Evolutionary conservation across 2,113 vertebrate species (phyloP).

Genomic region (Salvelinus namaycush): DNA sequence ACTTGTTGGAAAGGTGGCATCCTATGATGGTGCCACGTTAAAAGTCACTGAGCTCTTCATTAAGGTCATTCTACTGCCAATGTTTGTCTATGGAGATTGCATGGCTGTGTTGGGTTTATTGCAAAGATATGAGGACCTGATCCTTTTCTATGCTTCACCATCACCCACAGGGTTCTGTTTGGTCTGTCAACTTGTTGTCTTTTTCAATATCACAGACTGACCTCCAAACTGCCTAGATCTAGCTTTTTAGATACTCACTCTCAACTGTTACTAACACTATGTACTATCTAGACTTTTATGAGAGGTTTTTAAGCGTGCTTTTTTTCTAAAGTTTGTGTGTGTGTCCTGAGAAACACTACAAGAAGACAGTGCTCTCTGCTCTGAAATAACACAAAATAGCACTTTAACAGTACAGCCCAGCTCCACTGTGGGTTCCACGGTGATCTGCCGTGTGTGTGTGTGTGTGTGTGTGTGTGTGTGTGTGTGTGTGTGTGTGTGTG

Average conservation of each 20-base stretch:
- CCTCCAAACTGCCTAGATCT: background rate
- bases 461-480: no score
- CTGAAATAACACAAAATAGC: no score
- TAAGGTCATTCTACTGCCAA: no score
- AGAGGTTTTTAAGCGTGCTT: background rate
- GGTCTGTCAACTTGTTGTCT: background rate
- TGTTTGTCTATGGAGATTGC: no score
- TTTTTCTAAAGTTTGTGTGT: background rate
- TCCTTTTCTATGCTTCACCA: no score
- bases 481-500: no score
- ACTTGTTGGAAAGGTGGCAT: no score
- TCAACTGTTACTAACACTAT: background rate
- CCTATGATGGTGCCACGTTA: no score
- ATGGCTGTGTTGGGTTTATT: background rate
- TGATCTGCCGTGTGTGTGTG: conserved; percentile 5
- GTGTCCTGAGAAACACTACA: background rate
- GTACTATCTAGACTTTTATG: background rate
- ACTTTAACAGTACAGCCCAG: background rate
- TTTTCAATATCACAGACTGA: background rate
- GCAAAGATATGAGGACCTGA: background rate
- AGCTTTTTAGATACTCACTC: background rate
- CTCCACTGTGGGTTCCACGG: background rate
- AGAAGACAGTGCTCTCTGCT: background rate
- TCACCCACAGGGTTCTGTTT: background rate
- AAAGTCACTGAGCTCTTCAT: no score